Percentiles rank a stretch among this genome's conserved stretches.
Conservation (phyloP, 2,888 invertebrate species). For the Rosalia funebris region DNA sequence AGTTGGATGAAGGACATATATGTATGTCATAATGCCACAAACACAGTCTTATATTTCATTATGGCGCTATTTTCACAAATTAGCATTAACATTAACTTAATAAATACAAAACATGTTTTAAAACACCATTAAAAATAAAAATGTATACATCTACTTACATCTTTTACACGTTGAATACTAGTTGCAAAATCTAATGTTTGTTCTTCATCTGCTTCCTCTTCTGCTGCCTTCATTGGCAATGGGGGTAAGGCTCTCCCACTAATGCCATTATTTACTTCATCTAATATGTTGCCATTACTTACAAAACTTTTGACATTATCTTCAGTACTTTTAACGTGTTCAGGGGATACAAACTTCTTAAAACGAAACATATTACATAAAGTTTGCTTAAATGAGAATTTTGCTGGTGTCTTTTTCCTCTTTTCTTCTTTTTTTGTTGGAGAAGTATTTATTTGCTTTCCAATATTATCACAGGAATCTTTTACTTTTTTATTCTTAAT, state of each 20-base stretch:
- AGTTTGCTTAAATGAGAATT: conserved; percentile 83
- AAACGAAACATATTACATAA: conserved; percentile 86
- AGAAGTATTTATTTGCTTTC: conserved; percentile 64
- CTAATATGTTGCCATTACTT: conserved; percentile 51
- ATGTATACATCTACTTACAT: too few species aligned
- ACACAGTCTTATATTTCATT: too few species aligned
- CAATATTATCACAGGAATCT: conserved; percentile 61
- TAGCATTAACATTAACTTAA: too few species aligned
- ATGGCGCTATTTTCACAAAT: too few species aligned
- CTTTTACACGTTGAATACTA: conserved; percentile 93
- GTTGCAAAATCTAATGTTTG: conserved; percentile 83
- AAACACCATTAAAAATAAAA: too few species aligned
- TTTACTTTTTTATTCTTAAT: conserved; percentile 71
- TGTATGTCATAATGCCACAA: too few species aligned
- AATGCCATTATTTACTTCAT: conserved; percentile 66
- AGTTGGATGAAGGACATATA: too few species aligned
- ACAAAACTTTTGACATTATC: conserved; percentile 32
- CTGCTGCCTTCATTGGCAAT: conserved; percentile 64
- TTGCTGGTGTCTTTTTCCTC: conserved; percentile 73
- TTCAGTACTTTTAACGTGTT: conserved; percentile 44
- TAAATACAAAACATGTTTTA: too few species aligned
- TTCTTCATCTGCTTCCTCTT: conserved; percentile 52
- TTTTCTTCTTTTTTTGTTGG: conserved; percentile 61
- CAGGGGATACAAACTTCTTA: conserved; percentile 67
- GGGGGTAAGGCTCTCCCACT: conserved; percentile 76